Base-by-base conservation (phyloP, 2,888 invertebrate species). In the Lucinisca nassula region DNA sequence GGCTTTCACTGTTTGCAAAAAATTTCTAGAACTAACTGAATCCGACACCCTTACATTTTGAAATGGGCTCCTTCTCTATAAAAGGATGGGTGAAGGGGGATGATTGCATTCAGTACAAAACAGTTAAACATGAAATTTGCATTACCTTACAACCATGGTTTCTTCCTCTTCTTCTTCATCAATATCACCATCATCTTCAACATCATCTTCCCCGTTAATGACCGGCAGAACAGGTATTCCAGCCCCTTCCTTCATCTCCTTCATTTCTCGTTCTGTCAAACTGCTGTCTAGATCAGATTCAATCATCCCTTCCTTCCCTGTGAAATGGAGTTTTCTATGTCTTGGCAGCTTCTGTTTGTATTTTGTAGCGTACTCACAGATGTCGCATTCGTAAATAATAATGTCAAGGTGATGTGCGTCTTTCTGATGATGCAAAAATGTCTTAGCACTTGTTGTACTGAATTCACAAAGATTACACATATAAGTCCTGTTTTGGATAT, bases 311-410 rank as follows among this genome's bases (percentile, higher is more conserved):
- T 93, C 93, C 79, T 91, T 91, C 27, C 92, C 93, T 61, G 91
- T 84, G 77, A 94, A 95, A 75, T 94, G 94, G 37, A 93, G 90
- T 83, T 94, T 94, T 27, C 92, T 88, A 84, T 95, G 95, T 17
- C 93, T 90, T 37, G 94, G 93, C 27, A 95, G 91, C 81, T 95
- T 95, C 82, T 95, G 94, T 86, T 94, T 94, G 90, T 94, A 94
- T 85, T 93, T 93, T 24, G 95, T 95, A n/a, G 95, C 95, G 89
- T 95, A 95, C 72, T 95, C 94, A 88, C 95, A 95, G 30, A 94
- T 89, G 84, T 94, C 92, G 91, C 95, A 95, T 79, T 95, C 94
- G 79, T 94, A 95, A 72, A 95, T 95, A 40, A 87, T 90, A 49
- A 94, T 91, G 77, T 94, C 94, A 14, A 91, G 82, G 32, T 92